Base-by-base conservation (phyloP, 1,140 invertebrate species). In the Asobara japonica region DNA sequence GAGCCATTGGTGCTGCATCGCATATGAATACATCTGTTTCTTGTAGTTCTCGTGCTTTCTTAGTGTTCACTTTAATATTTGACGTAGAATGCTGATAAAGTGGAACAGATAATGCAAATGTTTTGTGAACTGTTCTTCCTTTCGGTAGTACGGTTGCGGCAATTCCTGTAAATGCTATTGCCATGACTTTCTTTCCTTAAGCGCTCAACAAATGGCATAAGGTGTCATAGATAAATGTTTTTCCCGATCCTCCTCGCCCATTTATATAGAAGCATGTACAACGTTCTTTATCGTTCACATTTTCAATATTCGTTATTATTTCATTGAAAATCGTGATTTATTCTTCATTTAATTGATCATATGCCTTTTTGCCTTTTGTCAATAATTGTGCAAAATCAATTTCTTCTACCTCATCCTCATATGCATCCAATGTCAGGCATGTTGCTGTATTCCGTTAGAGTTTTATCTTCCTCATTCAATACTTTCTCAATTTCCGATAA, bases 1-100 rank as follows among this genome's bases (percentile, higher is more conserved):
- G 31, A 36, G 31, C 76, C 76, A 82, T 36, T 82, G 70, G n/a
- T 78, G 75, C n/a, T n/a, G n/a, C n/a, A n/a, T n/a, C n/a, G n/a
- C n/a, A n/a, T n/a, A n/a, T n/a, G n/a, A n/a, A n/a, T 25, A 80
- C 25, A 20, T 48, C 18, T 13, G 60, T 56, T 11, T 73, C 69
- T 67, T 71, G 56, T 11, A 74, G 22, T 16, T 65, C 27, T 31
- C 45, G 22, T 11, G 56, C 68, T 69, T 69, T n/a, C 13, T 60
- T 31, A 10, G 72, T 69, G 13, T 84, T 65, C 83, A 30, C 5
- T 30, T n/a, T n/a, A n/a, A n/a, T 68, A 25, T 6, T 45, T 2
- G 65, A 68, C 22, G 20, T 30, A 13, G 65, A 68, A 68, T 68
- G 38, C 16, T 2, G 2, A 48, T 10, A 68, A 29, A 68, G 41